Conservation (phyloP, 2,113 vertebrate genomes). For the Sapayoa aenigma region DNA sequence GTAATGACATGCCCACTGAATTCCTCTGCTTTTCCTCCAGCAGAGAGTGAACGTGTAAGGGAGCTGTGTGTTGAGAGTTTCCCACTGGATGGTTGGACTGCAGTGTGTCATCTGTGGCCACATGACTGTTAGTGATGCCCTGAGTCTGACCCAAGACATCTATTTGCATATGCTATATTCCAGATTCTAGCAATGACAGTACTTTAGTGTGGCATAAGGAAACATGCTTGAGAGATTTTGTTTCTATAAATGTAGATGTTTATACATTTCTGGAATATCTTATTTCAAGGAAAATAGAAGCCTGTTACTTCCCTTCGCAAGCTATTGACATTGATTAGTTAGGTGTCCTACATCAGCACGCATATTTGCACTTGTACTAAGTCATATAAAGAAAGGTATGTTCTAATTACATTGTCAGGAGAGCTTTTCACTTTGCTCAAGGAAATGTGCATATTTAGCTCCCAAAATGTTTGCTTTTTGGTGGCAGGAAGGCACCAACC, state of each 20-base stretch:
- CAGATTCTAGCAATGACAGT: background rate
- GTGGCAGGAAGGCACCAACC: background rate
- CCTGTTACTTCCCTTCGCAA: background rate
- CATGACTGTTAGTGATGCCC: background rate
- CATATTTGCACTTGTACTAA: background rate
- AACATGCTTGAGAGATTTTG: background rate
- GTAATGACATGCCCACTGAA: conserved; percentile 51
- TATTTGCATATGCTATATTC: background rate
- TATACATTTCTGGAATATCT: background rate
- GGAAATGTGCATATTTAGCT: background rate
- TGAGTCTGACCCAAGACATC: background rate
- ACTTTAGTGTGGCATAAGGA: background rate
- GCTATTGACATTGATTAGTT: background rate
- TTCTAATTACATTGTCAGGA: background rate
- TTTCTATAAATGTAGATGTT: background rate
- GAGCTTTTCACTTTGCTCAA: background rate
- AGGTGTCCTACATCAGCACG: background rate
- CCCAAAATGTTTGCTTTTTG: background rate
- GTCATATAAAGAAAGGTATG: background rate
- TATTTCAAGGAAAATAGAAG: background rate
- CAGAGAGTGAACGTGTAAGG: background rate
- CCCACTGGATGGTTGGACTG: accelerated
- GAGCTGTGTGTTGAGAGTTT: background rate
- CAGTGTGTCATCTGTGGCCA: background rate
- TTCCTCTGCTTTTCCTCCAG: background rate